Base-by-base conservation (phyloP, 2,888 invertebrate species). In the Cerceris rybyensis region DNA sequence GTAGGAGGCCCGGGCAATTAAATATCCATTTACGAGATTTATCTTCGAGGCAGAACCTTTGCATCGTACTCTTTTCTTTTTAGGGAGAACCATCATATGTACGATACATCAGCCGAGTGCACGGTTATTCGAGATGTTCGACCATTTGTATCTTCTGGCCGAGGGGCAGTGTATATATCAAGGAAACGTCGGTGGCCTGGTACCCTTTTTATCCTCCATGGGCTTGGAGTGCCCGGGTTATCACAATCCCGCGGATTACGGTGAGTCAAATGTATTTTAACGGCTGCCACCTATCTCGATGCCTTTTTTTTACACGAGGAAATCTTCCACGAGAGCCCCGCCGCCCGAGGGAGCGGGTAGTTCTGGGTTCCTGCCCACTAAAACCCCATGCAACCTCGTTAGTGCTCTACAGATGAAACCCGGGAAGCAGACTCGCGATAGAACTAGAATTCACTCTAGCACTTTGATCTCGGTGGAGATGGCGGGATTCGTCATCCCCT, bases 81-180 rank as follows among this genome's bases (percentile, higher is more conserved):
- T 72, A 92, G 92, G 96, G 0, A 95, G 98, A 82, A 98, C 98
- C 42, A 97, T 98, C 80, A 97, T 98, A 82, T 98, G 98, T 91
- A 98, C 98, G 54, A 98, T 98, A 87, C 98, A 98, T 93, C 98
- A 99, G 92, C 98, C 98, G 11, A 98, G 98, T 84, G 98, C 98
- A 49, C 95, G 98, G 87, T 94, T 98, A 60, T 98, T 98, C 90
- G 98, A 98, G 93, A 98, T 98, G 95, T 98, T 99, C 91, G 98
- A 98, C 92, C 95, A 97, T 93, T 93, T 99, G 80, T 98, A 98
- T 92, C 96, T 98, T 91, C 92, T 99, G 88, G 96, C 98, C 9
- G 98, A 98, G 87, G 98, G 98, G 9, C 97, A 98, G 92, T 98
- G 98, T 92, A 96, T 98, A 89, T 99, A 98, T 91, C 96, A 97